These are phyloP conservation scores for Avahi laniger DNA, from an alignment of 2,797 vertebrate species.

Conservation along the genomic window DNA sequence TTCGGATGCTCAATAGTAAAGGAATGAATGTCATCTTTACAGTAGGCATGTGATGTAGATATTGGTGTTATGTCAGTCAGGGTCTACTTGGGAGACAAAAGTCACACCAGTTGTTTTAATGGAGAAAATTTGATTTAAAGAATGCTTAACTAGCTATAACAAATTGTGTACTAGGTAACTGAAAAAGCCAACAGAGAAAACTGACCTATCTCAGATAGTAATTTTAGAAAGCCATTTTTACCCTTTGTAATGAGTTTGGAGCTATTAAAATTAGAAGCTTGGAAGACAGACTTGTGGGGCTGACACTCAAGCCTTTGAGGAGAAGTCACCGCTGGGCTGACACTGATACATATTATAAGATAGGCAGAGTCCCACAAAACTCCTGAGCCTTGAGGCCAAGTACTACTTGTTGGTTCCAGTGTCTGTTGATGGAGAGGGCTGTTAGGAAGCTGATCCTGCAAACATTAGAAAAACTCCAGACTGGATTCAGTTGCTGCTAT, in stretches of 20 bases:
- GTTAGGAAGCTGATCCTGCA: not conserved
- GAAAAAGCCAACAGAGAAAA: not conserved
- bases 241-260: not conserved
- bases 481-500: not conserved
- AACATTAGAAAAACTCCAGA: not conserved
- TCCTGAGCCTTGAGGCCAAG: not conserved
- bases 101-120: not conserved
- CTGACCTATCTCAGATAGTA: not conserved
- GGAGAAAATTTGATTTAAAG: not conserved
- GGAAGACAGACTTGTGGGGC: too few species aligned
- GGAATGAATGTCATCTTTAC: not conserved
- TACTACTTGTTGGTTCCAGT: not conserved
- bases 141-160: not conserved
- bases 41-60: not conserved
- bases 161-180: not conserved
- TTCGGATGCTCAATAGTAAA: not conserved
- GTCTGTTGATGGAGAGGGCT: not conserved
- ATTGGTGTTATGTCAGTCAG: not conserved
- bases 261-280: not conserved
- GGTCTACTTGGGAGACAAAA: not conserved
- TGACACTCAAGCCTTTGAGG: not conserved
- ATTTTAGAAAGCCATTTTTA: not conserved
- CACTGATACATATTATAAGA: not conserved
- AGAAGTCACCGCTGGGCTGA: not conserved
- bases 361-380: rapidly evolving